A percentile compares a stretch with the other conserved stretches of the same genome.
Conservation (phyloP, 2,113 vertebrate genomes). For the Mus musculus region GRCm39 chr6:54051501-54052000, state of each 20-base stretch:
- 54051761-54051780: constrained; percentile 37
- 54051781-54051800: background rate
- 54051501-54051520: background rate
- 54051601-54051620: constrained; percentile 70
- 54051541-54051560: background rate
- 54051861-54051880: constrained; percentile 69
- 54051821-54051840: constrained; percentile 63
- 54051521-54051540: no score
- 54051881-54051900: constrained; percentile 44
- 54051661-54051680: background rate
- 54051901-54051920: constrained; percentile 55
- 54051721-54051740: background rate
- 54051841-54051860: constrained; percentile 64
- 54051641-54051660: constrained; percentile 52
- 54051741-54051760: background rate
- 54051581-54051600: constrained; percentile 55
- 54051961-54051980: constrained; percentile 19
- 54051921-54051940: background rate
- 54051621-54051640: constrained; percentile 45
- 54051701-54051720: background rate
- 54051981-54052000: constrained; percentile 1
- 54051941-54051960: background rate
- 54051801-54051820: constrained; percentile 60
- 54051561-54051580: constrained; percentile 73
- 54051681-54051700: constrained; percentile 23